Percentiles rank a stretch among this genome's conserved stretches.
Evolutionary conservation across 2,113 vertebrate species (phyloP).

Genomic region (Platysteira castanea): DNA sequence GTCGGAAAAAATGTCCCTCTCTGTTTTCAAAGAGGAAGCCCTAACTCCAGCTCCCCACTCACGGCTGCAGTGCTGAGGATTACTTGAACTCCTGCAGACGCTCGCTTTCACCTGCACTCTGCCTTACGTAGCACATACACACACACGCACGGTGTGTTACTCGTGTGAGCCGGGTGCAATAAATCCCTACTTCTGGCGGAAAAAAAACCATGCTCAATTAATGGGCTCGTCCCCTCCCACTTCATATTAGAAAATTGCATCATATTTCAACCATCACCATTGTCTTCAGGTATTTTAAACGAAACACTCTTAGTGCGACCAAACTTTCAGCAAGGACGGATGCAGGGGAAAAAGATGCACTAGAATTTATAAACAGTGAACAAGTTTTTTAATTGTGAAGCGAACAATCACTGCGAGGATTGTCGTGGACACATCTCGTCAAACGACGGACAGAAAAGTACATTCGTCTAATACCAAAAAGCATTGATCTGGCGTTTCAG

Average conservation of each 20-base stretch:
- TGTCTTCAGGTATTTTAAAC: not conserved
- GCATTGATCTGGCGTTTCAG: not conserved
- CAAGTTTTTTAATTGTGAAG: not conserved
- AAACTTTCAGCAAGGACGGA: not conserved
- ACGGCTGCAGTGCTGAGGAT: not conserved
- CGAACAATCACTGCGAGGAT: not conserved
- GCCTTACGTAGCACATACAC: not conserved
- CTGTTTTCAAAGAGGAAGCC: not conserved
- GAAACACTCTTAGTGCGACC: not conserved
- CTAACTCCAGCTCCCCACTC: not conserved
- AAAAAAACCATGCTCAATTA: not conserved
- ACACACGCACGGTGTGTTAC: not conserved
- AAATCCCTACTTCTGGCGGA: not conserved
- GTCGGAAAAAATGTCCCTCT: not conserved
- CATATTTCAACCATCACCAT: not conserved
- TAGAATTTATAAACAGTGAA: not conserved
- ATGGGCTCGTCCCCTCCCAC: not conserved
- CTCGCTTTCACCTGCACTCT: not conserved
- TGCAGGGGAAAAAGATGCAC: not conserved
- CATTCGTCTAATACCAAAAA: not conserved
- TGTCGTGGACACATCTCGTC: not conserved
- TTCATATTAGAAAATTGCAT: conserved; percentile 7
- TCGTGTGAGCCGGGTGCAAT: not conserved
- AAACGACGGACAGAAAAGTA: not conserved
- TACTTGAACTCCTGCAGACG: not conserved